phyloP scores from a whole-genome alignment of 2,797 vertebrate genomes.

The Dromococcyx pavoninus region DNA sequence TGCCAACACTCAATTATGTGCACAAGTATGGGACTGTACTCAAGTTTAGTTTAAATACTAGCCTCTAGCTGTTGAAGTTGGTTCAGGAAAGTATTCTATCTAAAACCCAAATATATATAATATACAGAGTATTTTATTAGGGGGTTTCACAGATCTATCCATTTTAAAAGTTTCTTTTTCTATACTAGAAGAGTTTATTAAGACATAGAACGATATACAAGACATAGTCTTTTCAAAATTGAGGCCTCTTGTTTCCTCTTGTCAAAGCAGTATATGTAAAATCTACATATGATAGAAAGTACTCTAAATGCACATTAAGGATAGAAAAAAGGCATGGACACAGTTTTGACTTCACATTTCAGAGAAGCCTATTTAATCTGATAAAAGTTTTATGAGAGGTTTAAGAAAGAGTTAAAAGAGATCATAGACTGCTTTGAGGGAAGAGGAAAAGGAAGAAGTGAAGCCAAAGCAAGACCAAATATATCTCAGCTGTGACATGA shows the following conservation, averaged over 20 bases:
- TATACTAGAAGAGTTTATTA: background rate
- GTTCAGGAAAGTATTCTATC: background rate
- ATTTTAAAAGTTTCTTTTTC: background rate
- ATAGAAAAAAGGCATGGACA: background rate
- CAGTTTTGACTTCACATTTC: background rate
- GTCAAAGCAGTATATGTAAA: background rate
- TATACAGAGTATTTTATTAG: background rate
- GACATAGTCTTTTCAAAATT: background rate
- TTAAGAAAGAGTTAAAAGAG: background rate
- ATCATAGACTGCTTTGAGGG: background rate
- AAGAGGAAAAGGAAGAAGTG: background rate
- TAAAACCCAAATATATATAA: background rate
- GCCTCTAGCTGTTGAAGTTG: background rate
- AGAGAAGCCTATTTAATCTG: background rate
- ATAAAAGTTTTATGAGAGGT: background rate
- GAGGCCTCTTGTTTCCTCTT: background rate
- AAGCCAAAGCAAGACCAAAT: background rate
- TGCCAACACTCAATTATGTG: background rate
- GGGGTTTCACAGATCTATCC: background rate
- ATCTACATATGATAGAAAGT: background rate
- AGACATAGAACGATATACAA: background rate
- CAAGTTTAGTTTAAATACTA: background rate
- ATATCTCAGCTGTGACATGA: background rate
- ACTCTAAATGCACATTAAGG: background rate
- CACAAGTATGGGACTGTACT: background rate